Conservation (phyloP, 2,888 invertebrate genomes). For the Drepana falcataria region DNA sequence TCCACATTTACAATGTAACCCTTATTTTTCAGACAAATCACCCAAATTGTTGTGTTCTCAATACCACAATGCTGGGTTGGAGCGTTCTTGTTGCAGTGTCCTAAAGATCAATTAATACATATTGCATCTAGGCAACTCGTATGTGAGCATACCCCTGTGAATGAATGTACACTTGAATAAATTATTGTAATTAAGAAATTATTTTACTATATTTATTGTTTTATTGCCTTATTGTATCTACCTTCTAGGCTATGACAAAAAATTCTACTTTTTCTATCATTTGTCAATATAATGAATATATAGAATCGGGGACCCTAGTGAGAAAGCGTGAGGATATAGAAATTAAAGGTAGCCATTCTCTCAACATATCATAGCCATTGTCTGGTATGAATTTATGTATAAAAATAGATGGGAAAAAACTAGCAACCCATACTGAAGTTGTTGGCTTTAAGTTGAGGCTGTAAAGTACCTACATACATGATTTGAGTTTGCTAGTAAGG, state of each 20-base stretch:
- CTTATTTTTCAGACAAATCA: slow-evolving; percentile 30
- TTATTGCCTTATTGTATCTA: slow-evolving; percentile 17
- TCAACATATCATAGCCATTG: too few relatives aligned
- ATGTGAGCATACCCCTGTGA: slow-evolving; percentile 28
- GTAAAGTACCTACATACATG: too few relatives aligned
- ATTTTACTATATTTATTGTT: slow-evolving; percentile 37
- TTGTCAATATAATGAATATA: too few relatives aligned
- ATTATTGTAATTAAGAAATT: slow-evolving; percentile 68
- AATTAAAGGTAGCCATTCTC: too few relatives aligned
- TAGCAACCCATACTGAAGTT: too few relatives aligned
- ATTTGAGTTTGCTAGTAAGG: too few relatives aligned
- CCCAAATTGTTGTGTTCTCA: slow-evolving; percentile 11
- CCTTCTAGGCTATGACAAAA: not conserved
- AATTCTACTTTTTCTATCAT: too few relatives aligned
- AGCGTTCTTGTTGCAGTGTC: slow-evolving; percentile 18
- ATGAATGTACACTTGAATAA: slow-evolving; percentile 48
- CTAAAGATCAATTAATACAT: slow-evolving; percentile 27
- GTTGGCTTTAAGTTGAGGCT: too few relatives aligned
- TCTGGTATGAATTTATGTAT: too few relatives aligned
- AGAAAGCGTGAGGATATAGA: too few relatives aligned
- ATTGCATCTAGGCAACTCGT: slow-evolving; percentile 39
- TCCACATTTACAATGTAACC: not conserved
- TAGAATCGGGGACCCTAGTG: too few relatives aligned
- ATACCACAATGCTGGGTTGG: slow-evolving; percentile 15
- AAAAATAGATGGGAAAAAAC: too few relatives aligned